Evolutionary conservation across 2,888 invertebrate genomes (phyloP).

Genomic region (Aromia moschata): DNA sequence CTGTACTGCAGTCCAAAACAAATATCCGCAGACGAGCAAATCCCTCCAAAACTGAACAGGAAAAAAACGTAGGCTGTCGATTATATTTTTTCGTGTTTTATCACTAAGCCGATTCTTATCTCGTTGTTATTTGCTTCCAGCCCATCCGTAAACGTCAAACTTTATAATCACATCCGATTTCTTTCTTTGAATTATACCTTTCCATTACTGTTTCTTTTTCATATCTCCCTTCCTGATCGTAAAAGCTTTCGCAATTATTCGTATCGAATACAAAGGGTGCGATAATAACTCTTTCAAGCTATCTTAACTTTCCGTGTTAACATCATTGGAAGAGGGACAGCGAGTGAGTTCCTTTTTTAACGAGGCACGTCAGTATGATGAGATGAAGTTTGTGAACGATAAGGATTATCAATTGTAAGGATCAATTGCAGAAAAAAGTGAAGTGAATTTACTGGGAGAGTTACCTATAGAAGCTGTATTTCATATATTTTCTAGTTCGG

Average conservation of each 20-base stretch:
- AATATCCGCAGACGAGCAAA: constrained; percentile 50
- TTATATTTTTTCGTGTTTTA: constrained; percentile 18
- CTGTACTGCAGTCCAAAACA: constrained; percentile 52
- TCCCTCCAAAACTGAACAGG: constrained; percentile 12
- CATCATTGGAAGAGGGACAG: no score
- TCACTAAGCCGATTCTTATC: constrained; percentile 16
- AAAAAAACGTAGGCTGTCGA: constrained; percentile 9
- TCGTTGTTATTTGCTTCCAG: constrained; percentile 9
- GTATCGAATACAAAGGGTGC: neutral
- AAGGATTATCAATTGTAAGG: no score
- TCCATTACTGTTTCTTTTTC: constrained; percentile 9
- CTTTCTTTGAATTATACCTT: constrained; percentile 15
- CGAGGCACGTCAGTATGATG: no score
- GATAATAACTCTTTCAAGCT: constrained; percentile 8
- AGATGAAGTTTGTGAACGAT: no score
- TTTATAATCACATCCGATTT: constrained; percentile 19
- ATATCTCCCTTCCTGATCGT: constrained; percentile 1
- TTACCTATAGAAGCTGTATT: no score
- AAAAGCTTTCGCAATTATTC: constrained; percentile 1
- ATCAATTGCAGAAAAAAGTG: no score
- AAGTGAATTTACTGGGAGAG: no score
- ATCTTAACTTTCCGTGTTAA: no score
- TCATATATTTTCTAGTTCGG: no score
- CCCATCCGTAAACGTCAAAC: constrained; percentile 12
- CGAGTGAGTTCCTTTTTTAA: no score